Percentiles rank a stretch among this genome's conserved stretches.
phyloP scores from a whole-genome alignment of 2,113 vertebrate species.

The Pithys albifrons region DNA sequence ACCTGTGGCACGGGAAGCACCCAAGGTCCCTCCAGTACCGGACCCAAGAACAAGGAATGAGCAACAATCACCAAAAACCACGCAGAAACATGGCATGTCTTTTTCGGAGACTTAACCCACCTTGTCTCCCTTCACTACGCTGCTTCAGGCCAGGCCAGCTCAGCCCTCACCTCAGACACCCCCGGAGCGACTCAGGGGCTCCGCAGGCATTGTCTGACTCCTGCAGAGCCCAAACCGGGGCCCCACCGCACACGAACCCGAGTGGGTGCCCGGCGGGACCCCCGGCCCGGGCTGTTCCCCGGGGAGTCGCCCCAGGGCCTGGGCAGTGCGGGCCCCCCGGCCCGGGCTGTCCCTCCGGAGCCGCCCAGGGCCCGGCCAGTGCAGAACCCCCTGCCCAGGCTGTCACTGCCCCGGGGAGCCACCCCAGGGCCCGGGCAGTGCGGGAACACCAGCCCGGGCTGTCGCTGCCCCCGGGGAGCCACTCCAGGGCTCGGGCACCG shows the following conservation, averaged over 20 bases:
- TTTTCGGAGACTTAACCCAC: neutral
- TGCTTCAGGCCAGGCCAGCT: neutral
- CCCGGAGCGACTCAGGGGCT: neutral
- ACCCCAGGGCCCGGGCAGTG: too few species aligned
- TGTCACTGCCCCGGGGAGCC: too few species aligned
- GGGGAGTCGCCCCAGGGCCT: neutral
- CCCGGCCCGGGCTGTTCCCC: neutral
- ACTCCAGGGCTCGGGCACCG: too few species aligned
- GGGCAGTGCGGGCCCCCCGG: too few species aligned
- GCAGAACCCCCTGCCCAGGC: neutral
- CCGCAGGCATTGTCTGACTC: neutral
- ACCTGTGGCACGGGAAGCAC: neutral
- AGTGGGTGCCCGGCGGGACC: neutral
- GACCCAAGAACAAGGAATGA: neutral
- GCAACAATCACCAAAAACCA: neutral
- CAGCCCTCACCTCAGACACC: neutral
- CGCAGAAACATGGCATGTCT: fast-evolving
- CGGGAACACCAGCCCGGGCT: too few species aligned
- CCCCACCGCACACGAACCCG: fast-evolving
- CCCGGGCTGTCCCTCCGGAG: too few species aligned
- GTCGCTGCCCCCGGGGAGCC: too few species aligned
- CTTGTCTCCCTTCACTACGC: fast-evolving
- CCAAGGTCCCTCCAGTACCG: neutral
- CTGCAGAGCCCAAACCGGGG: neutral
- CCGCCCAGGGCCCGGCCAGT: too few species aligned